Conservation (phyloP, 2,113 vertebrate genomes). For the Amblyornis subalaris region DNA sequence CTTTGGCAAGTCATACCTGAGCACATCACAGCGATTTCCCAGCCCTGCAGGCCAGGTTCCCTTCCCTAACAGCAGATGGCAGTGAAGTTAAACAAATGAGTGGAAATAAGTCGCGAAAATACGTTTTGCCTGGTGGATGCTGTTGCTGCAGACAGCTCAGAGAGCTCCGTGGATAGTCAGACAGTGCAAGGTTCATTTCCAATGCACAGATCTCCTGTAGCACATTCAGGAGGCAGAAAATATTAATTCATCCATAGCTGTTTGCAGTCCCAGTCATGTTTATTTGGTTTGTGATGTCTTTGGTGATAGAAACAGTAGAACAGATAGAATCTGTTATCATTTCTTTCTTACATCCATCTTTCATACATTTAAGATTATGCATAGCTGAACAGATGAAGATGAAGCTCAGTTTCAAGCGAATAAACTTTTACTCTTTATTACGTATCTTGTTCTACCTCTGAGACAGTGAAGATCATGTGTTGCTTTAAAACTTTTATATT, state of each 20-base stretch:
- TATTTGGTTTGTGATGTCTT: background rate
- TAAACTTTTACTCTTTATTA: background rate
- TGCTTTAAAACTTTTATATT: background rate
- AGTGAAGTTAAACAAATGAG: slow-evolving; percentile 68
- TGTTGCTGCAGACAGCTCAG: background rate
- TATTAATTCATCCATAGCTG: background rate
- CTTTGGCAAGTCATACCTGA: background rate
- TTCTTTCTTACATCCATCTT: background rate
- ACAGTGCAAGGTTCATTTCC: background rate
- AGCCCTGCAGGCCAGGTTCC: background rate
- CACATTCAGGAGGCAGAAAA: background rate
- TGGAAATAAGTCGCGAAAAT: background rate
- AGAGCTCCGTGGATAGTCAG: background rate
- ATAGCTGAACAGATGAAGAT: background rate
- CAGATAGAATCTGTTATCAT: background rate
- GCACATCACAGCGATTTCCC: background rate
- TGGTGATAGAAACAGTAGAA: background rate
- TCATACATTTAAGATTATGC: background rate
- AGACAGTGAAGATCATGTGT: background rate
- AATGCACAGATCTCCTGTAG: background rate
- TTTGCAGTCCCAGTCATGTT: background rate
- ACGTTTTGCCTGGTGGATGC: background rate
- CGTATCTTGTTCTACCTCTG: background rate
- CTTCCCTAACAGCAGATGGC: slow-evolving; percentile 70
- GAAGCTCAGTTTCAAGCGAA: slow-evolving; percentile 34